These are phyloP conservation scores for Anastatus disparis DNA, from an alignment of 1,140 invertebrate genomes.

Conservation along the genomic window DNA sequence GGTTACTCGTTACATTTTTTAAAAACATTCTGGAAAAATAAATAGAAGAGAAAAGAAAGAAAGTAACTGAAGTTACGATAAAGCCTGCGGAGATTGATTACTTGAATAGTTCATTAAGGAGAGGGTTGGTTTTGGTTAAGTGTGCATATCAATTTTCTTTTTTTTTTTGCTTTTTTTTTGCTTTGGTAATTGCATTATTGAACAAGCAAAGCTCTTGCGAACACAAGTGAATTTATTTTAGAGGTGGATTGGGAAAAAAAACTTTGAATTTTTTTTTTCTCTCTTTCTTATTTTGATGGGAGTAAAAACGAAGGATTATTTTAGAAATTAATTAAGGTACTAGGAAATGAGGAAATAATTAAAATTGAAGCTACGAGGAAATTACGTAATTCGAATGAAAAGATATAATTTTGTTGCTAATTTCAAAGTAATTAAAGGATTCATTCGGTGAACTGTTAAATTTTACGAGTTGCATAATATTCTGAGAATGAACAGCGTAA, in stretches of 20 bases:
- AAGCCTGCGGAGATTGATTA: constrained; percentile 28
- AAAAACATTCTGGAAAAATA: not conserved
- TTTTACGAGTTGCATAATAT: no score
- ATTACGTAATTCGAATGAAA: no score
- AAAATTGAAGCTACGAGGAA: no score
- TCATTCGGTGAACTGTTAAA: no score
- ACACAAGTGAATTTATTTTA: not conserved
- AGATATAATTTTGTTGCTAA: no score
- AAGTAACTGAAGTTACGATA: not conserved
- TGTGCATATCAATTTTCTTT: constrained; percentile 1
- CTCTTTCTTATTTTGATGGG: no score
- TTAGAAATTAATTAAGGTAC: no score
- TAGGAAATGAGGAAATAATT: no score
- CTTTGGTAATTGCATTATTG: not conserved
- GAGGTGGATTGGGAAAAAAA: not conserved
- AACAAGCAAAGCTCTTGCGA: no score
- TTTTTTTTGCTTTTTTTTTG: not conserved
- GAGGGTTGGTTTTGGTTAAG: not conserved
- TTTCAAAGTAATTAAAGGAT: no score
- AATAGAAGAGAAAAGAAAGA: not conserved
- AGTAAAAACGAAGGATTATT: no score
- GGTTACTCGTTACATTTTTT: not conserved
- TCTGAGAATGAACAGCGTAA: no score
- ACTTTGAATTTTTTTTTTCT: not conserved
- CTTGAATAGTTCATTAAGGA: constrained; percentile 18